Evolutionary conservation across 2,113 vertebrate genomes (phyloP), one percentile per base, ranked within the genome.

Genomic region (Pagrus major): DNA sequence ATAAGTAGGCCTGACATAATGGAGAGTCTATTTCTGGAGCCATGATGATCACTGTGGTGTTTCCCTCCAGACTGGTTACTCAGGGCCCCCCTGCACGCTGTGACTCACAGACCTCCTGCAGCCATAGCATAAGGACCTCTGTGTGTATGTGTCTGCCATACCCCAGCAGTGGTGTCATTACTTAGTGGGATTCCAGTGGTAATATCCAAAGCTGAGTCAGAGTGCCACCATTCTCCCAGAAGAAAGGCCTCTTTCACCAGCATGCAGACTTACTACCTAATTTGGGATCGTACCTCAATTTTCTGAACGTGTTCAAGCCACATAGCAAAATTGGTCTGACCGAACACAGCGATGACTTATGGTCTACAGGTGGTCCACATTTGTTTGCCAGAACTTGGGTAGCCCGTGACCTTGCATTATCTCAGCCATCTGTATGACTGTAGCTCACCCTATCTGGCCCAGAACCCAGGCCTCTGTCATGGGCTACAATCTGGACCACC

Each of bases 1-100:
- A 80, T 46, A 73, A 77, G 66, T 64, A 76, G 51, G 80, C 5
- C 70, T 90, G 86, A 88, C 58, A 86, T 92, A 86, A 91, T 89
- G 86, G 80, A 90, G 86, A 88, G 42, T 86, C 81, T 93, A 92
- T 93, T 93, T 88, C 72, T 80, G 25, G 86, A 76, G 63, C 46
- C 41, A 75, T 84, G 84, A 89, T 80, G 82, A 89, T 80, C 83
- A 70, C 73, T 3, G 4, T 63, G 75, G 87, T 87, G 86, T 82
- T 88, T 71, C 89, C 84, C 83, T 81, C 75, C 51, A 35, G 80
- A 46, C 71, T 80, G 77, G 58, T 69, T 86, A 79, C 81, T 88
- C 77, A 81, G 52, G 27, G 44, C 39, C 84, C 85, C 85, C 88
- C 81, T 61, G 64, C 55, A 67, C n/a, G 60, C 10, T 49, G 15